Evolutionary conservation across 1,140 invertebrate genomes (phyloP).

Genomic region (Calosoma granatense): DNA sequence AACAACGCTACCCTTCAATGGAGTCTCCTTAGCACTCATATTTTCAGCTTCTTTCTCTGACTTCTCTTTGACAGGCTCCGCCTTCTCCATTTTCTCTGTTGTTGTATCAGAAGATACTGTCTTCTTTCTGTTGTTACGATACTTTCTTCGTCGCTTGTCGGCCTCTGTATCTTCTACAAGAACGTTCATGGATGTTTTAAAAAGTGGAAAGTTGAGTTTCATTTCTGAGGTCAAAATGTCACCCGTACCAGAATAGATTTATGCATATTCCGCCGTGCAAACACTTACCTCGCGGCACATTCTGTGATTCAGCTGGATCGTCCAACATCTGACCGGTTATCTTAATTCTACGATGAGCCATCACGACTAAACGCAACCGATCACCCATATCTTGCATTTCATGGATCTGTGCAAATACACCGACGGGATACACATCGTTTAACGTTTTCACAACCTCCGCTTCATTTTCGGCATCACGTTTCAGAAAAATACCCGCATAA

Average conservation of each 20-base stretch:
- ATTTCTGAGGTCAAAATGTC: constrained; percentile 32
- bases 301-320: constrained; percentile 41
- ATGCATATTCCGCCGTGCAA: neutral
- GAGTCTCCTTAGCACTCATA: constrained; percentile 20
- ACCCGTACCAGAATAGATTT: neutral
- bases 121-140: constrained; percentile 34
- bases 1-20: constrained; percentile 17
- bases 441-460: constrained; percentile 78
- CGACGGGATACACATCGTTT: constrained; percentile 82
- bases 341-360: constrained; percentile 83
- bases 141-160: constrained; percentile 41
- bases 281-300: constrained; percentile 14
- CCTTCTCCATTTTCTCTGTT: constrained; percentile 17
- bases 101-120: too few relatives aligned
- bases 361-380: constrained; percentile 82
- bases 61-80: constrained; percentile 14
- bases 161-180: constrained; percentile 45
- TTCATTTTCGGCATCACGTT: constrained; percentile 83
- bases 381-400: constrained; percentile 95
- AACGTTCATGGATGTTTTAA: constrained; percentile 57
- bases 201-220: constrained; percentile 48
- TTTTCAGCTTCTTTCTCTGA: constrained; percentile 18
- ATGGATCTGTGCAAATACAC: constrained; percentile 96
- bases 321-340: constrained; percentile 68
- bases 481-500: constrained; percentile 95